Base-by-base conservation (phyloP, 2,113 vertebrate species). In the Pachycephala philippinensis region DNA sequence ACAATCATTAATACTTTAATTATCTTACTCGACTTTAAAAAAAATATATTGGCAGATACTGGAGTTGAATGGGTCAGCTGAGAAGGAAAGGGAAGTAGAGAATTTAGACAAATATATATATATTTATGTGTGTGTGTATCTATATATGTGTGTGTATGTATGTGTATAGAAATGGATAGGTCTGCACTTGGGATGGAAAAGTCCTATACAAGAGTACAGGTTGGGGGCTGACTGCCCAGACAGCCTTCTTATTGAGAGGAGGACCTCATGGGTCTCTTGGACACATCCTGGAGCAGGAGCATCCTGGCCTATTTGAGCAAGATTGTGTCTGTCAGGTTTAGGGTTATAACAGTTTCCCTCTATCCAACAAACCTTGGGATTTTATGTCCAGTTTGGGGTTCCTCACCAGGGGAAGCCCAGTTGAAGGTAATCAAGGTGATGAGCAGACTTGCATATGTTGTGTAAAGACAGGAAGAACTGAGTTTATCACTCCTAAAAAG, bases 91-190 rank as follows among this genome's bases (percentile, higher is more conserved):
- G n/a, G 40, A 93, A 93, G 60, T 11, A 65, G 10, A 79, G 69
- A 87, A 82, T 37, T 6, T 40, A 53, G 40, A 28, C 30, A 69
- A 45, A 76, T 23, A 40, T 6, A 37, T 13, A 15, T 11, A 14
- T 52, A 7, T 64, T 3, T 63, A 5, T 54, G 1, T n/a, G 4
- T 33, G 10, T 57, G 1, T n/a, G 2, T 33, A 9, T 21, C n/a
- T 39, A 4, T 57, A 0, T 42, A 1, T 49, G 2, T 45, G 6
- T 65, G 8, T 14, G 10, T 16, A 7, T 13, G 5, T 24, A 15
- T 15, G 8, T 17, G 6, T 49, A 31, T 47, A 13, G 61, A 80
- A 83, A 56, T 31, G 26, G 53, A 69, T 15, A 60, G 45, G 18
- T 71, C 47, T 71, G 61, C 39, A 64, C 8, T 12, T 57, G 39